These are phyloP conservation scores for Holocentrus rufus DNA, from an alignment of 2,797 vertebrate genomes.

Conservation along the genomic window DNA sequence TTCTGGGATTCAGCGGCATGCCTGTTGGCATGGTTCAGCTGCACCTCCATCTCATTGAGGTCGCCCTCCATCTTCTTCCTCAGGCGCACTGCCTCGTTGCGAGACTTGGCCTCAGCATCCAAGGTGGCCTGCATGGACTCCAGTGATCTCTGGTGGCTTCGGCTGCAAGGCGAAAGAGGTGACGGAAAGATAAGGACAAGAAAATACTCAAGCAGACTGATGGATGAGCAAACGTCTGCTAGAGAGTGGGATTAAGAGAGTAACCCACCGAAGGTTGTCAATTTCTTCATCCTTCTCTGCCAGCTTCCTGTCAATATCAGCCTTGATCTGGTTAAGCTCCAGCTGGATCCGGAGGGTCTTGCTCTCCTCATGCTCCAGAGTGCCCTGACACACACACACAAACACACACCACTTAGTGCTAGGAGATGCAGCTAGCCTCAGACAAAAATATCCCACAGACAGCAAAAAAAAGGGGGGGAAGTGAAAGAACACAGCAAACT, in stretches of 20 bases:
- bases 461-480: not conserved
- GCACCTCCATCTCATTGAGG: conserved; percentile 95
- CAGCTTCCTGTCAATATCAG: conserved; percentile 91
- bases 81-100: conserved; percentile 89
- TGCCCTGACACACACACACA: conserved; percentile 78
- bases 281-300: conserved; percentile 94
- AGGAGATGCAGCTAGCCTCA: not conserved
- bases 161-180: conserved; percentile 69
- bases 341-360: conserved; percentile 92
- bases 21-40: conserved; percentile 89
- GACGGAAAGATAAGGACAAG: not conserved
- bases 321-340: conserved; percentile 92
- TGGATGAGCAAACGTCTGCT: not conserved
- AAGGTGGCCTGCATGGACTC: conserved; percentile 92
- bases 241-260: not conserved
- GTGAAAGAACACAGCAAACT: not conserved
- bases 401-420: not conserved
- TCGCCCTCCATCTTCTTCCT: conserved; percentile 97
- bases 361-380: conserved; percentile 94
- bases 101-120: conserved; percentile 89
- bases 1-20: conserved; percentile 90
- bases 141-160: conserved; percentile 91
- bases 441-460: conserved; percentile 1
- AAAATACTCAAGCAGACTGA: not conserved
- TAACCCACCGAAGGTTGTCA: conserved; percentile 79